Evolutionary conservation across 2,888 invertebrate genomes (phyloP).

Genomic region (Caenorhabditis sulstoni): DNA sequence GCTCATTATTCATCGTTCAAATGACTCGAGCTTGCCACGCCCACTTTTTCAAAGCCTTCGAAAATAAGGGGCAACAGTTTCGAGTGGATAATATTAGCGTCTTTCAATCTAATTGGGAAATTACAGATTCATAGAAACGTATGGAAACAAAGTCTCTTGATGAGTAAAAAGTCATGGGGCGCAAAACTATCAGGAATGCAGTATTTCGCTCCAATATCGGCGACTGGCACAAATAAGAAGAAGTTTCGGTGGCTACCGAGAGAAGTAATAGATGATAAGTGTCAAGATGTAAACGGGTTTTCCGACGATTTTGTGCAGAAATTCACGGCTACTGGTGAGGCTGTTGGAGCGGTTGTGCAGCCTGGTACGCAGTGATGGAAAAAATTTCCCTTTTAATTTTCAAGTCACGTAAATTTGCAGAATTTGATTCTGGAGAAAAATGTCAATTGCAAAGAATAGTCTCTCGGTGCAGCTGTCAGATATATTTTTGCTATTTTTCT

Average conservation of each 20-base stretch:
- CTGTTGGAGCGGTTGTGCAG: slow-evolving; percentile 96
- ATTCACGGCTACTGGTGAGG: slow-evolving; percentile 89
- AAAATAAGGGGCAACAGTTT: no score
- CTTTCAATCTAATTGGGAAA: neutral
- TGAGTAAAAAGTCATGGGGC: slow-evolving; percentile 96
- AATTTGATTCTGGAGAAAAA: slow-evolving; percentile 21
- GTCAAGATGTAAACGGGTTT: slow-evolving; percentile 54
- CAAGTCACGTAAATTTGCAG: neutral
- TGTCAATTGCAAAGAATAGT: slow-evolving; percentile 93
- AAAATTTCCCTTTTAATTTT: neutral
- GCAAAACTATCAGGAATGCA: slow-evolving; percentile 96
- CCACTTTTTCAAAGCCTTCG: no score
- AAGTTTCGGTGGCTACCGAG: slow-evolving; percentile 92
- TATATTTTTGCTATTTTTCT: slow-evolving; percentile 87
- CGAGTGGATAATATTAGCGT: no score
- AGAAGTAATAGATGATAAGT: slow-evolving; percentile 89
- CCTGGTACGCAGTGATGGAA: slow-evolving; percentile 20
- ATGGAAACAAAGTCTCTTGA: slow-evolving; percentile 89
- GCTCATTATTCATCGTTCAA: no score
- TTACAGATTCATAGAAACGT: slow-evolving; percentile 89
- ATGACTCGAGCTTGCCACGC: no score
- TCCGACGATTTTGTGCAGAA: slow-evolving; percentile 83
- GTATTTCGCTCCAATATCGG: slow-evolving; percentile 96
- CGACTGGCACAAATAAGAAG: slow-evolving; percentile 80
- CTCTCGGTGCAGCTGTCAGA: slow-evolving; percentile 96